Conservation (phyloP, 2,113 vertebrate genomes). For the Balaeniceps rex region DNA sequence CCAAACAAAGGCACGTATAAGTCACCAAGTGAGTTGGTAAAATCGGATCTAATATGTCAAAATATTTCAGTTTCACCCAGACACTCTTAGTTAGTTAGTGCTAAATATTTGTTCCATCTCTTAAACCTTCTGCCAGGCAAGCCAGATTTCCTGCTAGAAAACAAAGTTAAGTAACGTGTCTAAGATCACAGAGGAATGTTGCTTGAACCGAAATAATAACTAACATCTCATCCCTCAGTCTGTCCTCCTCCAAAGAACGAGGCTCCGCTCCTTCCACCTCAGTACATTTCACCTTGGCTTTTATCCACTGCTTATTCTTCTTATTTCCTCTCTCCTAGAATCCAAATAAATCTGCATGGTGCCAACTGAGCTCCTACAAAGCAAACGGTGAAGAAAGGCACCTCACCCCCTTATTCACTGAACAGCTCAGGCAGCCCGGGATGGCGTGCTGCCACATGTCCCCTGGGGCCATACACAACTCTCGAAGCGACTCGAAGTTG, state of each 20-base stretch:
- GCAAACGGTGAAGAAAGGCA: not conserved
- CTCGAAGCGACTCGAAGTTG: fast-evolving
- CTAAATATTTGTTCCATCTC: constrained; percentile 2
- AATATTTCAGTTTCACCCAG: constrained; percentile 45
- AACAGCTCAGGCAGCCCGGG: not conserved
- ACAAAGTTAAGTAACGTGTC: not conserved
- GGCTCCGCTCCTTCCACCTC: not conserved
- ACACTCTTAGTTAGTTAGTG: constrained; percentile 1
- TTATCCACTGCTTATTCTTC: constrained; percentile 2
- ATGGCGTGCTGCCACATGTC: fast-evolving
- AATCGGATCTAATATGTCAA: constrained; percentile 29
- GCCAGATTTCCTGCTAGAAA: constrained; percentile 2
- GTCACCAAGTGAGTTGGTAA: constrained; percentile 9
- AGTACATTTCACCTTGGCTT: constrained; percentile 25
- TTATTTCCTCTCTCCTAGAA: not conserved
- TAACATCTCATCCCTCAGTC: not conserved
- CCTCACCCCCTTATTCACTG: not conserved
- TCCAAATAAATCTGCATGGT: not conserved
- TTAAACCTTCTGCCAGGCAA: not conserved
- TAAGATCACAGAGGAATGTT: not conserved
- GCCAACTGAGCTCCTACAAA: not conserved
- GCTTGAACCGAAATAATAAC: not conserved
- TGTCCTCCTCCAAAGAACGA: not conserved
- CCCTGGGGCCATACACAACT: fast-evolving
- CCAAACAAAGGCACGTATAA: not conserved